Evolutionary conservation across 2,888 invertebrate species (phyloP), one percentile per base, ranked within the genome.

Genomic region (Ectobius pallidus): DNA sequence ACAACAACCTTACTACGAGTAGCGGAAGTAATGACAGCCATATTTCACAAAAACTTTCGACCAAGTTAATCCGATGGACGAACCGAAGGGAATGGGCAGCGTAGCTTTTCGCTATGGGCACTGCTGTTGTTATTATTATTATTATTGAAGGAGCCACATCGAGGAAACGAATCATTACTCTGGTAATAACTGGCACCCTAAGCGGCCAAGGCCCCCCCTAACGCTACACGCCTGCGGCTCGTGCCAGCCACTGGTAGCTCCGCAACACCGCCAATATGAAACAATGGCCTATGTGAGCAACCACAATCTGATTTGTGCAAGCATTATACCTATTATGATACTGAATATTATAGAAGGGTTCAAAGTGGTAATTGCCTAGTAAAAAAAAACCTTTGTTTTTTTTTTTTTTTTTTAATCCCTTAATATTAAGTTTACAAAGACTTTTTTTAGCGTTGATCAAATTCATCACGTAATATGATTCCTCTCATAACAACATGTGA

Each of bases 1-100:
- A n/a, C 52, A 52, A 52, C 52, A 52, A 52, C 52, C 52, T 52
- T 22, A 25, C 25, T 52, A 25, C 25, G 30, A 27, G 61, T 30
- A 30, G 61, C 61, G 63, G 42, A 63, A 39, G 25, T 63, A 63
- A 63, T 63, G 63, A 63, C 25, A 63, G 39, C 63, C 63, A 63
- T 63, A 63, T 63, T 63, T 63, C 63, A 63, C 39, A 42, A 63
- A 63, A 63, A 63, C 63, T 63, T 63, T 63, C 22, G 42, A 63
- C 39, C 63, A 63, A 42, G 63, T 42, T 63, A 63, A 63, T 63
- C 63, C 63, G 63, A 52, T 22, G 52, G 52, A 52, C 25, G 52
- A 25, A 52, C 52, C 52, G 20, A 46, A 11, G 3, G 3, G 46
- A 46, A 20, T 18, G 46, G 46, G 46, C 46, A 46, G 46, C 20